Conservation (phyloP, 2,113 vertebrate species). For the Etheostoma cragini region DNA sequence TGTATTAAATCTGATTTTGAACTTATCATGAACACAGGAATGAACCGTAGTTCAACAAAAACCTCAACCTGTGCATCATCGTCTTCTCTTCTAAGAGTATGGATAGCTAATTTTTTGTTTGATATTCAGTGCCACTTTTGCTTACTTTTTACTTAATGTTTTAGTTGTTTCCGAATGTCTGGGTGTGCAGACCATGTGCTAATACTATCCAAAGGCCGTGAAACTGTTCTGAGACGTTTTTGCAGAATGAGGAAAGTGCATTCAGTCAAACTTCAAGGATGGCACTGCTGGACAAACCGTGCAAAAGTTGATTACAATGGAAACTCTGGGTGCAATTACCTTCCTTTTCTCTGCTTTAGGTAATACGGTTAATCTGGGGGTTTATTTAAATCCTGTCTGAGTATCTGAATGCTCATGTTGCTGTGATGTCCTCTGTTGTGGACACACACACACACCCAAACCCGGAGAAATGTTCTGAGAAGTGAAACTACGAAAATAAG, state of each 20-base stretch:
- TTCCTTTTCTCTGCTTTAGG: constrained; percentile 26
- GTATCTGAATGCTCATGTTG: not conserved
- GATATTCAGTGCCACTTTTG: too few species aligned
- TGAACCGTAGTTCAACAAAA: too few species aligned
- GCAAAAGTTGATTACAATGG: not conserved
- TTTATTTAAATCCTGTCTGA: constrained; percentile 25
- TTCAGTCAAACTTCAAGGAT: not conserved
- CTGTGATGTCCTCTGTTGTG: not conserved
- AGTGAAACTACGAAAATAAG: not conserved
- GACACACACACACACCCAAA: not conserved
- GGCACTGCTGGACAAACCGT: too few species aligned
- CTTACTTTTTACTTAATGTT: too few species aligned
- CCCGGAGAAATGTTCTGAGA: not conserved
- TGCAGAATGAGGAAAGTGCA: not conserved
- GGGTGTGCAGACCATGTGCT: too few species aligned
- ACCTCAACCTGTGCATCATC: too few species aligned
- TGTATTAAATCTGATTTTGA: not conserved
- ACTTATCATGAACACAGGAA: not conserved
- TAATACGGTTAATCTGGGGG: constrained; percentile 19
- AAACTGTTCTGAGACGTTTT: not conserved
- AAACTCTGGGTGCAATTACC: constrained; percentile 9
- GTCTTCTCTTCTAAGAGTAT: too few species aligned
- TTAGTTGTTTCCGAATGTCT: too few species aligned
- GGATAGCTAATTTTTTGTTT: too few species aligned
- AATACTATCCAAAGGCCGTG: too few species aligned